These are phyloP conservation scores for Scaptomyza polygonia DNA, from an alignment of 2,888 invertebrate genomes.

Conservation along the genomic window DNA sequence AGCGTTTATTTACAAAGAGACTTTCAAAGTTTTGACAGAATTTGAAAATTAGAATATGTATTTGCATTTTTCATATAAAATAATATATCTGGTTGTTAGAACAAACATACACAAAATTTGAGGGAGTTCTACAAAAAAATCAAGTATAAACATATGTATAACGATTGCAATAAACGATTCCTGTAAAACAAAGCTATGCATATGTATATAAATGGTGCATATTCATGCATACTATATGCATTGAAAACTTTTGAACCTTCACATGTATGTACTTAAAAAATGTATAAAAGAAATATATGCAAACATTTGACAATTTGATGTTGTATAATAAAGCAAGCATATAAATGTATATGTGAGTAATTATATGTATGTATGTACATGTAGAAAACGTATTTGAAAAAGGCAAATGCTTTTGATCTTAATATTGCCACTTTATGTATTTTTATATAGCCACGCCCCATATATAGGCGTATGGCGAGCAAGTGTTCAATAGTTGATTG, in stretches of 20 bases:
- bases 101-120: slow-evolving; percentile 12
- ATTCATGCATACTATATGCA: slow-evolving; percentile 20
- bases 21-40: neutral
- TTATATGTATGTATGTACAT: neutral
- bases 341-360: slow-evolving; percentile 1
- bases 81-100: slow-evolving; percentile 21
- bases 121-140: neutral
- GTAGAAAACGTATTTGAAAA: slow-evolving; percentile 24
- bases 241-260: slow-evolving; percentile 3
- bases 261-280: slow-evolving; percentile 9
- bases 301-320: slow-evolving; percentile 23
- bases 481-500: slow-evolving; percentile 53
- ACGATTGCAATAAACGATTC: slow-evolving; percentile 49
- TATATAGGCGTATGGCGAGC: slow-evolving; percentile 48
- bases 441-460: slow-evolving; percentile 21
- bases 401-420: slow-evolving; percentile 38
- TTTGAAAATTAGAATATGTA: slow-evolving; percentile 17
- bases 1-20: slow-evolving; percentile 4
- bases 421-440: neutral
- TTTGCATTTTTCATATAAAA: slow-evolving; percentile 33
- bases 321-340: slow-evolving; percentile 35
- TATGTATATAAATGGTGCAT: slow-evolving; percentile 2
- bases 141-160: slow-evolving; percentile 42
- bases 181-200: slow-evolving; percentile 22
- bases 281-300: slow-evolving; percentile 26